Percentiles rank a stretch among this genome's conserved stretches.
Evolutionary conservation across 2,797 vertebrate species (phyloP).

Genomic region (Tenualosa ilisha): DNA sequence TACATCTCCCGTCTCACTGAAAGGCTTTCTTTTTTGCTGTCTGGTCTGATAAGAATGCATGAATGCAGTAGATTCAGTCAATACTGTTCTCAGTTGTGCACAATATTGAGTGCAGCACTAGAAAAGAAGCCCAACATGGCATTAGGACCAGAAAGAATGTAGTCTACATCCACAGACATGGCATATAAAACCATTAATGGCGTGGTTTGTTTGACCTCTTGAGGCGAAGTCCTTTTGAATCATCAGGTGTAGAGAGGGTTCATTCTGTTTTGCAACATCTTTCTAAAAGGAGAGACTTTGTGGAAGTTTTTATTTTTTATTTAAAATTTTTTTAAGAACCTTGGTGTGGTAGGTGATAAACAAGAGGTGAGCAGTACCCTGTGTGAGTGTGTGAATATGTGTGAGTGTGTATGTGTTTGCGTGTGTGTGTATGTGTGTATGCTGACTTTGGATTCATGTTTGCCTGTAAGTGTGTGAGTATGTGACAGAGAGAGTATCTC

Average conservation of each 20-base stretch:
- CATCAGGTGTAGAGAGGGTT: not conserved
- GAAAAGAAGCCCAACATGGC: not conserved
- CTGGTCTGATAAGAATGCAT: not conserved
- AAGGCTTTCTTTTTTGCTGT: not conserved
- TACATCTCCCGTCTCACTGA: not conserved
- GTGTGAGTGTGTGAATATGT: too few species aligned
- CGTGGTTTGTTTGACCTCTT: not conserved
- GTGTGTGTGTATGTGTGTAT: too few species aligned
- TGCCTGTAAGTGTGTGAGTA: not conserved
- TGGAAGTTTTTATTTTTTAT: not conserved
- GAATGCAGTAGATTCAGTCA: not conserved
- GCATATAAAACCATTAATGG: too few species aligned
- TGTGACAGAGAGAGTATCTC: too few species aligned
- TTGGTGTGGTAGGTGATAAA: not conserved
- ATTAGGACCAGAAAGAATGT: not conserved
- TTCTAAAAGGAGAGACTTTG: not conserved
- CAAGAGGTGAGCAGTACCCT: not conserved
- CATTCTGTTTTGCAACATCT: not conserved
- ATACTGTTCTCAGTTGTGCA: not conserved
- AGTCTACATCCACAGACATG: not conserved
- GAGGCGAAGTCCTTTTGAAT: not conserved
- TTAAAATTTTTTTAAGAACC: not conserved
- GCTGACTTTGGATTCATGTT: not conserved
- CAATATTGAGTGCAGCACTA: not conserved
- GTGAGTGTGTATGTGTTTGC: too few species aligned